Conservation (phyloP, 2,113 vertebrate genomes). For the Brachirus orientalis region DNA sequence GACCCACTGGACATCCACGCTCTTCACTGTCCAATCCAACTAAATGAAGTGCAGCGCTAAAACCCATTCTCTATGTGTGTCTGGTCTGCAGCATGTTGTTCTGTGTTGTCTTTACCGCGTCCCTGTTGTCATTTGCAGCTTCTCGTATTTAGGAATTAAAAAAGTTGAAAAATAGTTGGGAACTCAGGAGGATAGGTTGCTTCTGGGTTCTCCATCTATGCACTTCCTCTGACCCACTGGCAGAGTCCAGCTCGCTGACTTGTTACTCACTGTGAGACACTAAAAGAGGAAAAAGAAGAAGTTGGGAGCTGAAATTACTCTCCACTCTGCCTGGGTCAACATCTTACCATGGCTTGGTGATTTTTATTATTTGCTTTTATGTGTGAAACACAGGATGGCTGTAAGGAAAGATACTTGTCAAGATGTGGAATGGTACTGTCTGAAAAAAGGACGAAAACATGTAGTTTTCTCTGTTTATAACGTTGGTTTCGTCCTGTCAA, state of each 20-base stretch:
- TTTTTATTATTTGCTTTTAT: not conserved
- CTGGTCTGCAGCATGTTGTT: slow-evolving; percentile 55
- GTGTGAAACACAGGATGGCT: not conserved
- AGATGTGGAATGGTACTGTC: not conserved
- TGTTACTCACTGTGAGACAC: slow-evolving; percentile 8
- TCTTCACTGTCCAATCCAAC: slow-evolving; percentile 89
- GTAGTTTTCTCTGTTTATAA: too few relatives aligned
- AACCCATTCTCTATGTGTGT: slow-evolving; percentile 47
- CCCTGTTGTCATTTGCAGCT: slow-evolving; percentile 30
- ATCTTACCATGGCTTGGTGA: not conserved
- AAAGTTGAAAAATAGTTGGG: not conserved
- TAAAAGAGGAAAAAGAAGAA: not conserved
- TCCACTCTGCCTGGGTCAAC: slow-evolving; percentile 10
- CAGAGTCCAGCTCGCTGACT: slow-evolving; percentile 18
- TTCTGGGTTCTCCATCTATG: slow-evolving; percentile 66
- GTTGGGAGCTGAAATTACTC: slow-evolving; percentile 3
- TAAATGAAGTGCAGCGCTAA: slow-evolving; percentile 81
- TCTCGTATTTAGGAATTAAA: slow-evolving; percentile 13
- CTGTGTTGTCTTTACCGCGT: slow-evolving; percentile 43
- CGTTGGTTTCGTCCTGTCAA: too few relatives aligned
- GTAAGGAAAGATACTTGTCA: not conserved
- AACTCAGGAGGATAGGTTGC: slow-evolving; percentile 13
- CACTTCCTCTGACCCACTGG: slow-evolving; percentile 44
- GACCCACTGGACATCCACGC: slow-evolving; percentile 94
- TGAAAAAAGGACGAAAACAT: not conserved